Evolutionary conservation across 2,113 vertebrate genomes (phyloP).

Genomic region (Ctenomys sociabilis): DNA sequence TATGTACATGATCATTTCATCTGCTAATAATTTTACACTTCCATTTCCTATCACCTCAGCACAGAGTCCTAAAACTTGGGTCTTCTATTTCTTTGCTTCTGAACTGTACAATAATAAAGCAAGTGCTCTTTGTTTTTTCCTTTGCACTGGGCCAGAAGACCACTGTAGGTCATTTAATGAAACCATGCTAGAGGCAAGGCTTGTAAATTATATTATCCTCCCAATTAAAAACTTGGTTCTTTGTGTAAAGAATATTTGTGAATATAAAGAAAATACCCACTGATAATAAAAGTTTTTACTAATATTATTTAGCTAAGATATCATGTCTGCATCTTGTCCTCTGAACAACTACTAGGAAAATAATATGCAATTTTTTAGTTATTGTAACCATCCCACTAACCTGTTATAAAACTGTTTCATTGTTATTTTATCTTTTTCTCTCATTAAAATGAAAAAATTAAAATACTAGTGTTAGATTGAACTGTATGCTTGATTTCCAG

Average conservation of each 20-base stretch:
- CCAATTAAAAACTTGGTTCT: neutral
- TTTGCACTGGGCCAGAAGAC: neutral
- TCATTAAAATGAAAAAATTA: no score
- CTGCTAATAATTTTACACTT: slow-evolving; percentile 27
- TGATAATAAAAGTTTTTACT: no score
- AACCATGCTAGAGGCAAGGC: neutral
- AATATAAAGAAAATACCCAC: neutral
- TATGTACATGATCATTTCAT: neutral
- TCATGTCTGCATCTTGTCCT: no score
- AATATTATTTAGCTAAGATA: no score
- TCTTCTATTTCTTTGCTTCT: slow-evolving; percentile 8
- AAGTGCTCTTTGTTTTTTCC: neutral
- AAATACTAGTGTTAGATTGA: neutral
- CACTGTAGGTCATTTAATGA: neutral
- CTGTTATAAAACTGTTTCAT: no score
- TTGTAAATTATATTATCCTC: neutral
- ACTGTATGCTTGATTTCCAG: neutral
- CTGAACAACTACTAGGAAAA: no score
- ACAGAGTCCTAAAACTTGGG: neutral
- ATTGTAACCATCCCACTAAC: no score
- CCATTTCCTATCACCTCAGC: slow-evolving; percentile 1
- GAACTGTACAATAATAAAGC: neutral
- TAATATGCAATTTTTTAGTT: no score
- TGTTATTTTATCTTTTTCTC: no score
- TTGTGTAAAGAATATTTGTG: neutral